These are phyloP conservation scores for Pogonomyrmex barbatus DNA, from an alignment of 1,140 invertebrate genomes.

Conservation along the genomic window DNA sequence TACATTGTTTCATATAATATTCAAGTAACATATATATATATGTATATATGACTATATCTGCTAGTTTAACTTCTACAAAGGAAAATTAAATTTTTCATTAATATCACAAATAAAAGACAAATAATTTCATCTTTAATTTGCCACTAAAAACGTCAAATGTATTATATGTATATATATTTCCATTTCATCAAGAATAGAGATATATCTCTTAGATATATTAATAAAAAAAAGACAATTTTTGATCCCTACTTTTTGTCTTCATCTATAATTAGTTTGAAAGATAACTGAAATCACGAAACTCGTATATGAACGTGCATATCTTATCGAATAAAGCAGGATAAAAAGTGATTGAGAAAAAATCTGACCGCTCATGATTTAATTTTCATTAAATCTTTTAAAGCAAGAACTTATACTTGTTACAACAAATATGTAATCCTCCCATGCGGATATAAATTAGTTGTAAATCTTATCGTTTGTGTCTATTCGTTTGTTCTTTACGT, in stretches of 20 bases:
- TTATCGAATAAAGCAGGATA: constrained; percentile 28
- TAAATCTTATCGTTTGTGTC: constrained; percentile 31
- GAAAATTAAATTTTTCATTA: constrained; percentile 22
- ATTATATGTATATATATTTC: constrained; percentile 24
- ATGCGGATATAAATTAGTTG: constrained; percentile 6
- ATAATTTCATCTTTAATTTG: constrained; percentile 39
- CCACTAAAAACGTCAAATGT: constrained; percentile 43
- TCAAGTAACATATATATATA: not conserved
- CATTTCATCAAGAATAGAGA: constrained; percentile 49
- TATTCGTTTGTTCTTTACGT: not conserved
- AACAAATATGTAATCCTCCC: constrained; percentile 43
- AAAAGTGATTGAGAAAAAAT: constrained; percentile 44
- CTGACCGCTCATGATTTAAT: constrained; percentile 33
- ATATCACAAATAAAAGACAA: constrained; percentile 6
- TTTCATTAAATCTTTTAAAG: constrained; percentile 49
- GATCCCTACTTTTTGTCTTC: constrained; percentile 20
- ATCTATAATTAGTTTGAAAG: constrained; percentile 12
- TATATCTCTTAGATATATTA: constrained; percentile 42
- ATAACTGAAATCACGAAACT: constrained; percentile 32
- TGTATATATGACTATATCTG: not conserved
- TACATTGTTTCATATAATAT: constrained; percentile 9
- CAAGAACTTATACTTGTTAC: constrained; percentile 40
- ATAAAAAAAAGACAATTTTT: constrained; percentile 58
- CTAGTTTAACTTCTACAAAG: constrained; percentile 12
- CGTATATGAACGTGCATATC: constrained; percentile 10